phyloP scores from a whole-genome alignment of 2,113 vertebrate genomes.

The Carettochelys insculpta region DNA sequence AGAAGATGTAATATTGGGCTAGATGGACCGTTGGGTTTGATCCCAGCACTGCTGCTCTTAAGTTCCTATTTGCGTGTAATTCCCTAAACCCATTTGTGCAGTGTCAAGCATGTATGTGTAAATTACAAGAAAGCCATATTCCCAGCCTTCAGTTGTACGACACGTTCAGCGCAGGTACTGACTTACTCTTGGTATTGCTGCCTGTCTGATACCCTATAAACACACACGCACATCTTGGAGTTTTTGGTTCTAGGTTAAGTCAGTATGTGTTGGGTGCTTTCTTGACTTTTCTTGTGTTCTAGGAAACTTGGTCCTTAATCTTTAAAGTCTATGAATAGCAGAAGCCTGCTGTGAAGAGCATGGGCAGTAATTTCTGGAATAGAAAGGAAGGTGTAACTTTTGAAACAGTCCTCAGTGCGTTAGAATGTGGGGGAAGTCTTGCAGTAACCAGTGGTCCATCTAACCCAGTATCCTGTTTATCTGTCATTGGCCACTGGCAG shows the following conservation, averaged over 20 bases:
- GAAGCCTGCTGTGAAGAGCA: not conserved
- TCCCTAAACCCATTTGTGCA: not conserved
- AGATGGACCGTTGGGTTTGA: not conserved
- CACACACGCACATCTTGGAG: not conserved
- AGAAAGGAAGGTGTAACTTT: not conserved
- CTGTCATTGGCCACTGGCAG: not conserved
- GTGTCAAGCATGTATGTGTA: not conserved
- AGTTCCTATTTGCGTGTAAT: not conserved
- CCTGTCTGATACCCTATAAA: not conserved
- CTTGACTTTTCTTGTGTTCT: slow-evolving; percentile 14
- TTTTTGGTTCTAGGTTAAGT: slow-evolving; percentile 26
- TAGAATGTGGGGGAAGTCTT: not conserved
- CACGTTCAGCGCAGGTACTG: not conserved
- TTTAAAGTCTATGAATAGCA: not conserved
- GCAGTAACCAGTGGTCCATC: not conserved
- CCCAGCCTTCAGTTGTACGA: not conserved
- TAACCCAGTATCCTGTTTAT: not conserved
- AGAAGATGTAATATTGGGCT: not conserved
- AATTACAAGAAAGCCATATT: not conserved
- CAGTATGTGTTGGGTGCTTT: not conserved
- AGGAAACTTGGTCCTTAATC: not conserved
- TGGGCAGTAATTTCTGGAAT: not conserved
- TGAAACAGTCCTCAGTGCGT: not conserved
- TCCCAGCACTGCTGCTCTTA: not conserved
- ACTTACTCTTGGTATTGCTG: not conserved